Conservation (phyloP, 2,888 invertebrate species). For the Drosophila kanekoi region DNA sequence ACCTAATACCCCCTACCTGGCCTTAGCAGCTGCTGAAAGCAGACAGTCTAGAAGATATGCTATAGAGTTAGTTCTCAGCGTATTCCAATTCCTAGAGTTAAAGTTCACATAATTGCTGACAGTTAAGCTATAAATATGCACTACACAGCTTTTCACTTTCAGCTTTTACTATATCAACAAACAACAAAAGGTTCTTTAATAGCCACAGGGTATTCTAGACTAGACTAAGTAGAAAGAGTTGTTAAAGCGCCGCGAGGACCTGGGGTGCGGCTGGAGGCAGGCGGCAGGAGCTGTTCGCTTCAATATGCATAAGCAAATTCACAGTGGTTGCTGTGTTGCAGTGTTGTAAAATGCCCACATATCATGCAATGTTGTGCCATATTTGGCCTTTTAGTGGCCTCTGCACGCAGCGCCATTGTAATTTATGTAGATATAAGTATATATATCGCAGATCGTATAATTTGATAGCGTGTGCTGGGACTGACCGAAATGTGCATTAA, state of each 20-base stretch:
- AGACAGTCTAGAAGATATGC: not conserved
- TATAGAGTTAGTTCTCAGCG: too few relatives aligned
- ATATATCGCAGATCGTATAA: constrained; percentile 65
- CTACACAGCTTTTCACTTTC: too few relatives aligned
- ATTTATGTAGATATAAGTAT: constrained; percentile 32
- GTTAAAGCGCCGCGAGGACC: constrained; percentile 63
- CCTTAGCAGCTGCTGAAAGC: not conserved
- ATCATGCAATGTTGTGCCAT: constrained; percentile 62
- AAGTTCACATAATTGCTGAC: too few relatives aligned
- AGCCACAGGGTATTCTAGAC: constrained; percentile 23
- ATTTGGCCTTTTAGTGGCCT: constrained; percentile 30
- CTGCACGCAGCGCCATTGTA: constrained; percentile 37
- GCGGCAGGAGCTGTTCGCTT: not conserved
- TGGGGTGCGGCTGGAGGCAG: constrained; percentile 31
- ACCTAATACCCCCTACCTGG: too few relatives aligned
- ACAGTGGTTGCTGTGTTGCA: constrained; percentile 7
- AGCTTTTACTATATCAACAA: too few relatives aligned
- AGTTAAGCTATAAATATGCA: too few relatives aligned
- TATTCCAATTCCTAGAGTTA: too few relatives aligned
- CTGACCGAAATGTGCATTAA: constrained; percentile 73
- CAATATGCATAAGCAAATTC: constrained; percentile 20
- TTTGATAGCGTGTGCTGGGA: constrained; percentile 61
- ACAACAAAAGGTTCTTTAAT: too few relatives aligned
- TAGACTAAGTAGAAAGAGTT: constrained; percentile 65
- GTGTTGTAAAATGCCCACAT: constrained; percentile 57